Evolutionary conservation across 1,140 invertebrate genomes (phyloP).

Genomic region (fruit fly (Drosophila melanogaster)): Release_6_plus_ISO1_MT NC_004354.4:4398501-4399000

Average conservation of each 20-base stretch:
- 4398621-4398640: conserved; percentile 20
- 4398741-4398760: conserved; percentile 56
- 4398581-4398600: conserved; percentile 9
- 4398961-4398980: neutral
- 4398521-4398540: conserved; percentile 80
- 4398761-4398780: conserved; percentile 1
- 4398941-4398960: too few species aligned
- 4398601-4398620: conserved; percentile 34
- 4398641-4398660: conserved; percentile 51
- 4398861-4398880: neutral
- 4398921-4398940: too few species aligned
- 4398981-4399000: conserved; percentile 50
- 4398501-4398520: conserved; percentile 82
- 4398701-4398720: conserved; percentile 83
- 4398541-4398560: conserved; percentile 42
- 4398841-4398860: neutral
- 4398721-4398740: conserved; percentile 81
- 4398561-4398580: conserved; percentile 24
- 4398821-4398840: neutral
- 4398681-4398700: conserved; percentile 84
- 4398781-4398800: neutral
- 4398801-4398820: conserved; percentile 1
- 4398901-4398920: too few species aligned
- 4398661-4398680: conserved; percentile 83
- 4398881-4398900: neutral